phyloP scores from a whole-genome alignment of 2,113 vertebrate genomes.

The Scophthalmus maximus region DNA sequence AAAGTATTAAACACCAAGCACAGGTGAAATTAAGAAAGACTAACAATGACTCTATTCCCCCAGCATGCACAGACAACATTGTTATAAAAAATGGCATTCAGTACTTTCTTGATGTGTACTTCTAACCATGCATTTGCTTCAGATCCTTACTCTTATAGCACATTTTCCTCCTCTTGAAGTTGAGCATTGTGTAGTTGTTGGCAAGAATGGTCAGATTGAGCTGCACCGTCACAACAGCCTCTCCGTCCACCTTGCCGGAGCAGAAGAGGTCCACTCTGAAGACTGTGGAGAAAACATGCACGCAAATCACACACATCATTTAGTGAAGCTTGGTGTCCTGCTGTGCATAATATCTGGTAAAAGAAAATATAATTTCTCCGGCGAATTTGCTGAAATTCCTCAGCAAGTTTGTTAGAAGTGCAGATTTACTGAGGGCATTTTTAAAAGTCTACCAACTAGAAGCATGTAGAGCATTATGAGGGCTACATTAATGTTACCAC shows the following conservation, averaged over 20 bases:
- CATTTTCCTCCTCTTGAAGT: constrained; percentile 99
- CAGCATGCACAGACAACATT: too few species aligned
- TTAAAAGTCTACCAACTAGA: neutral
- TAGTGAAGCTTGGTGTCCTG: neutral
- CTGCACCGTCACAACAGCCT: constrained; percentile 93
- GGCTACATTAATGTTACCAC: too few species aligned
- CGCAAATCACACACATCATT: neutral
- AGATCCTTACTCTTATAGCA: constrained; percentile 92
- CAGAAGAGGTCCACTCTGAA: constrained; percentile 95
- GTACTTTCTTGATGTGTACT: neutral
- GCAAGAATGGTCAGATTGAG: constrained; percentile 93
- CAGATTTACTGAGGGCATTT: neutral
- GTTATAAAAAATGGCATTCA: too few species aligned
- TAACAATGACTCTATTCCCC: neutral
- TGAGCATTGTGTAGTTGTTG: constrained; percentile 98
- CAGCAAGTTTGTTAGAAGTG: too few species aligned
- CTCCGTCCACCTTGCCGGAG: constrained; percentile 93
- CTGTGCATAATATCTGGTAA: neutral
- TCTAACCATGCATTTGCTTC: neutral
- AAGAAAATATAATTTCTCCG: neutral
- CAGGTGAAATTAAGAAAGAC: neutral
- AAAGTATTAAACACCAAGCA: too few species aligned
- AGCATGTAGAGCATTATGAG: neutral
- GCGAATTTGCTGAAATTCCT: neutral
- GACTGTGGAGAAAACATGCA: constrained; percentile 78